Evolutionary conservation across 2,113 vertebrate species (phyloP).

Genomic region (Gyps fulvus): DNA sequence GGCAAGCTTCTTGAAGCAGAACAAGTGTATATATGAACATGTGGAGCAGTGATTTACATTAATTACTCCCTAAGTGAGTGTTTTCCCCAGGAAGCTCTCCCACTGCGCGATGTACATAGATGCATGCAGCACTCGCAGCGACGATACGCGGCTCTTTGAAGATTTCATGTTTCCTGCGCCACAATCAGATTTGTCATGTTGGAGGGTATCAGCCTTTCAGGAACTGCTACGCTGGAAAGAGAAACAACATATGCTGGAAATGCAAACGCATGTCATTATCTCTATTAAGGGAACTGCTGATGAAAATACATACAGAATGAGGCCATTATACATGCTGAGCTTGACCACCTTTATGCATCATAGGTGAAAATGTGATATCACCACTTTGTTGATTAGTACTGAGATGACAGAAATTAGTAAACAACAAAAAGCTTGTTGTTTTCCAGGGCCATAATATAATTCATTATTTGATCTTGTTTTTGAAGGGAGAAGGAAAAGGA

Average conservation of each 20-base stretch:
- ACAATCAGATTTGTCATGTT: not conserved
- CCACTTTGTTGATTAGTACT: not conserved
- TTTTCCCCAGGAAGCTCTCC: not conserved
- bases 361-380: not conserved
- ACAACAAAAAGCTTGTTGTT: not conserved
- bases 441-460: not conserved
- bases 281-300: not conserved
- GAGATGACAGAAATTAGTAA: not conserved
- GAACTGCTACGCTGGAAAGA: not conserved
- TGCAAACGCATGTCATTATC: not conserved
- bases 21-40: not conserved
- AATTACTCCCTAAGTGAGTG: not conserved
- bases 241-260: not conserved
- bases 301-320: not conserved
- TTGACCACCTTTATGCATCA: not conserved
- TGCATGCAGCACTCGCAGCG: fast-evolving
- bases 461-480: not conserved
- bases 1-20: not conserved
- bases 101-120: not conserved
- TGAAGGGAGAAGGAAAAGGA: not conserved
- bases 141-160: not conserved
- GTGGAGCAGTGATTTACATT: not conserved
- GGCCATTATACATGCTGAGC: not conserved
- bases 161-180: not conserved
- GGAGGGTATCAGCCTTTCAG: not conserved